Base-by-base conservation (phyloP, 2,888 invertebrate genomes). In the Ptychoptera albimana region DNA sequence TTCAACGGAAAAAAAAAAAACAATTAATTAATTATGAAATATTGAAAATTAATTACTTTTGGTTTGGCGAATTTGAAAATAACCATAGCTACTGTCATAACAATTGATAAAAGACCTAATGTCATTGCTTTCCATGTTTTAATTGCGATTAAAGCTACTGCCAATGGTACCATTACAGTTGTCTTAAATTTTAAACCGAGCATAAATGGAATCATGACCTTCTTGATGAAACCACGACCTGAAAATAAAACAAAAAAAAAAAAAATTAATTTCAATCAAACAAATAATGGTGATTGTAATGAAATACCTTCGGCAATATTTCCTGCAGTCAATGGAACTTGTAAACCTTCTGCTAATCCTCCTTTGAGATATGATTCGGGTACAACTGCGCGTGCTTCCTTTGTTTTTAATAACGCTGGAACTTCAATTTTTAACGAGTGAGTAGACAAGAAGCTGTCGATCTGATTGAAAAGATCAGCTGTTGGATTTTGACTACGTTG, bases 51-150 rank as follows among this genome's bases (percentile, higher is more conserved):
- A n/a, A n/a, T 54, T 53, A 70, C 80, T 68, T 87, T 87, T 46
- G 87, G 87, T 58, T 86, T 86, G 53, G 86, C 81, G 60, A 87
- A 75, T 66, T 85, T 86, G 70, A 87, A 87, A 61, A 88, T 82
- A 43, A 87, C 73, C 73, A 87, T 74, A 46, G 87, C 87, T 50
- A 83, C 86, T 51, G 87, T 85, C 39, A 87, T 69, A 16, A 87
- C 87, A 57, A 88, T 67, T 2, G 87, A 87, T 48, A 88, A 74
- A 5, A 88, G 75, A 48, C 86, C 87, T 51, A 88, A 71, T 8
- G 88, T 87, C 53, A 87, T 69, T 37, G 88, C 88, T 63, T 88
- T 88, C 88, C 88, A 88, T 12, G 88, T 86, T 64, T 87, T 87
- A 45, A 87, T 69, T 1, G 88, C 88, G 56, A 88, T 87, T 46